Evolutionary conservation across 2,888 invertebrate species (phyloP).

Genomic region (Cephalotes varians): DNA sequence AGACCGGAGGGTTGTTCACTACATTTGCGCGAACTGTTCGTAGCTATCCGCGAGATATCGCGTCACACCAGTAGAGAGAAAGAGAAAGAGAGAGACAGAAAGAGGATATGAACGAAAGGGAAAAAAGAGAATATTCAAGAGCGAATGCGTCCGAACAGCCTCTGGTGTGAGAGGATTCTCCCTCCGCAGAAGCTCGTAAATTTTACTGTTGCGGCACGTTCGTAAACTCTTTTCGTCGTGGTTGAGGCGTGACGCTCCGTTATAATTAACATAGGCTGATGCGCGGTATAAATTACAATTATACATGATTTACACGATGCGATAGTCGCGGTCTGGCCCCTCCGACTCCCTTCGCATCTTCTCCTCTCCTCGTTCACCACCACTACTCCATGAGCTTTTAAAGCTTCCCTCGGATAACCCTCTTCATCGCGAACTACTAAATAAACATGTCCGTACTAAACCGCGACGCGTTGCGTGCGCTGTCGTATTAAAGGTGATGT

Average conservation of each 20-base stretch:
- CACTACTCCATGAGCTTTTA: conserved; percentile 3
- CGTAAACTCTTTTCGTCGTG: conserved; percentile 67
- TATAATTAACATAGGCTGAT: conserved; percentile 78
- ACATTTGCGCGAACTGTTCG: conserved; percentile 58
- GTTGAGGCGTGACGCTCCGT: conserved; percentile 56
- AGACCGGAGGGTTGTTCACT: conserved; percentile 62
- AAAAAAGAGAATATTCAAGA: conserved; percentile 53
- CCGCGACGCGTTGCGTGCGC: conserved; percentile 24
- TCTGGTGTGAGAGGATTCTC: conserved; percentile 34
- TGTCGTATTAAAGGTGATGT: conserved; percentile 58
- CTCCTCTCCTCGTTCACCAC: background rate
- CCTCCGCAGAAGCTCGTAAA: conserved; percentile 58
- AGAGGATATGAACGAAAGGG: conserved; percentile 27
- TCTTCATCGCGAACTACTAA: conserved; percentile 63
- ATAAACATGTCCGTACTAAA: conserved; percentile 69
- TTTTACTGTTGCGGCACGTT: conserved; percentile 40
- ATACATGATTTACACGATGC: conserved; percentile 75
- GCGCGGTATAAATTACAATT: conserved; percentile 78
- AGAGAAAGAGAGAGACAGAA: background rate
- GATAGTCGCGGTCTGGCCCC: conserved; percentile 61
- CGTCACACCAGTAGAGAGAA: conserved; percentile 31
- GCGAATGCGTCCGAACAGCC: conserved; percentile 51
- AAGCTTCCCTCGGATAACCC: conserved; percentile 50
- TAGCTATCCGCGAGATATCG: conserved; percentile 60
- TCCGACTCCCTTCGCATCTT: conserved; percentile 19